These are phyloP conservation scores for Pteria penguin DNA, from an alignment of 2,888 invertebrate species.

Conservation along the genomic window DNA sequence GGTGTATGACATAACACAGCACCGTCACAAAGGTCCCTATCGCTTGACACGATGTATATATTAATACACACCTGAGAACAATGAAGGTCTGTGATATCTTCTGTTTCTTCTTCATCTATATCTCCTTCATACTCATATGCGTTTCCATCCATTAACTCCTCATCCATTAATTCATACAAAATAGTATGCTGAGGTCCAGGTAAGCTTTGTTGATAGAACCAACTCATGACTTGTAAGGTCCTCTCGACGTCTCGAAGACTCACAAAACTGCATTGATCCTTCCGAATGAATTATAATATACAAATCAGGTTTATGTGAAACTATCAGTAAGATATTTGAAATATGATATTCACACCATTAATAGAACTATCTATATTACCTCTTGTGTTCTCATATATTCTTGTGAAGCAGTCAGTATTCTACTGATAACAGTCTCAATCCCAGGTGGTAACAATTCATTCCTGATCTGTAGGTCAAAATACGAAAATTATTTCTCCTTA, in stretches of 20 bases:
- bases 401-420: constrained; percentile 66
- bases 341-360: constrained; percentile 24
- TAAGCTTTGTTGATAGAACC: constrained; percentile 65
- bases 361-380: constrained; percentile 67
- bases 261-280: constrained; percentile 76
- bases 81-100: too few species aligned
- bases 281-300: too few species aligned
- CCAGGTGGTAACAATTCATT: constrained; percentile 48
- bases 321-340: too few species aligned
- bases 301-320: too few species aligned
- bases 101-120: too few species aligned
- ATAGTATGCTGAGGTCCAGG: constrained; percentile 15
- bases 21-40: too few species aligned
- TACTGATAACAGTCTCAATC: constrained; percentile 53
- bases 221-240: constrained; percentile 67
- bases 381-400: constrained; percentile 69
- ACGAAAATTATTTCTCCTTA: too few species aligned
- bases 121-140: too few species aligned
- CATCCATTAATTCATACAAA: constrained; percentile 45
- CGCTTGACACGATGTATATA: too few species aligned
- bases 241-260: constrained; percentile 74
- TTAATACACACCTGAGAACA: too few species aligned
- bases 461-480: constrained; percentile 48
- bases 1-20: too few species aligned
- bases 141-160: background rate